phyloP scores from a whole-genome alignment of 1,140 invertebrate species.

The Glossosoma conforme region DNA sequence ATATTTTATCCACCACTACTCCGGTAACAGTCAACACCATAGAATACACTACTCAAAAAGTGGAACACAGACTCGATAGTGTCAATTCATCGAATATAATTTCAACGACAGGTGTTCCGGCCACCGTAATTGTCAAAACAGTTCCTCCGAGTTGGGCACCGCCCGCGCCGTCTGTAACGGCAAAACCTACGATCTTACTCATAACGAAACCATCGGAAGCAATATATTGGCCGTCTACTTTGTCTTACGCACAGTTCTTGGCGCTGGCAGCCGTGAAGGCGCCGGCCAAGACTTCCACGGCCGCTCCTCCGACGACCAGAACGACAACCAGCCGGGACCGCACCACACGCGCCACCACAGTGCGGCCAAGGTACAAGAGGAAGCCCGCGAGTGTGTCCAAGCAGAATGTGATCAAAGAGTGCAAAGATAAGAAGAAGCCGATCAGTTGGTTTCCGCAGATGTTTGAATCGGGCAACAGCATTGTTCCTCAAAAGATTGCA shows the following conservation, averaged over 20 bases:
- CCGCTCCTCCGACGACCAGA: not conserved
- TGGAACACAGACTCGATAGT: too few relatives aligned
- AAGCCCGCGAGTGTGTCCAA: not conserved
- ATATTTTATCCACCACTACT: too few relatives aligned
- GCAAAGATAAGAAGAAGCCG: conserved; percentile 3
- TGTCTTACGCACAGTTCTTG: not conserved
- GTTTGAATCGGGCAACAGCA: not conserved
- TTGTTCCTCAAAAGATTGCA: not conserved
- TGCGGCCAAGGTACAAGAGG: too few relatives aligned
- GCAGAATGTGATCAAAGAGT: conserved; percentile 5
- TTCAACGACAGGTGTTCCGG: too few relatives aligned
- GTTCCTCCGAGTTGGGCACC: too few relatives aligned
- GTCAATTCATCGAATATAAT: too few relatives aligned
- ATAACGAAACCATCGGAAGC: not conserved
- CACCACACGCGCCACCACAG: not conserved
- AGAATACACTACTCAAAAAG: too few relatives aligned
- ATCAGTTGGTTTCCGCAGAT: conserved; percentile 16
- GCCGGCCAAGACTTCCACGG: not conserved
- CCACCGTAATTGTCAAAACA: too few relatives aligned
- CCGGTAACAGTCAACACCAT: too few relatives aligned
- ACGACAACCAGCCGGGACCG: not conserved
- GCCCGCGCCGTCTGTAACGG: not conserved
- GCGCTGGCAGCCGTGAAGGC: not conserved
- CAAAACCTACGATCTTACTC: too few relatives aligned
- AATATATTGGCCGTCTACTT: not conserved